Evolutionary conservation across 2,888 invertebrate genomes (phyloP), one percentile per base, ranked within the genome.

Genomic region (Amphipyra berbera): DNA sequence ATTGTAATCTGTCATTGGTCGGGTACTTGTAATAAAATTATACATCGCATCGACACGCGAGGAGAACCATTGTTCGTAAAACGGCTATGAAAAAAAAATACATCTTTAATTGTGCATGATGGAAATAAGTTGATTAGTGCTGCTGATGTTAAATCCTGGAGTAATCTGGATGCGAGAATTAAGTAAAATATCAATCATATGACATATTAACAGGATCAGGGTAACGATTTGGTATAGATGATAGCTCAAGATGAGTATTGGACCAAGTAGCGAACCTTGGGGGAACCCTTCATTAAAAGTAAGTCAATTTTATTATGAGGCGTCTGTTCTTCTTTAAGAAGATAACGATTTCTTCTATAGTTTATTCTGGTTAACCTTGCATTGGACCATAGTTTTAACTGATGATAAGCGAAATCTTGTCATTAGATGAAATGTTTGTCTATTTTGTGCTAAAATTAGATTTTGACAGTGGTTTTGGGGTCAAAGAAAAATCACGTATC

Each of bases 11-110:
- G 76, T 70, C 71, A 80, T 77, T 77, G 71, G 75, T 73, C 48
- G 52, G 62, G 72, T 77, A 79, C 79, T 77, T 78, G 79, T 70
- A 69, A 78, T 74, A 71, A 84, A 84, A 85, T 85, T 82, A 82
- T 80, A 81, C 77, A 81, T 75, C 77, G 75, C 76, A 71, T 55
- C 68, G 68, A 72, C 85, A 85, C 84, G 85, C 85, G 77, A 85
- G 53, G 58, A 63, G 58, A 70, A 42, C 82, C 73, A 85, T 84
- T 84, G 85, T 84, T 76, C 70, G 61, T 54, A 38, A 50, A 57
- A 56, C 55, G 53, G 48, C 48, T 54, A 49, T 58, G 69, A 73
- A 79, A 77, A 82, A 83, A 78, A 81, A 55, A 58, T 40, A 62
- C 70, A 57, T 63, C 73, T 78, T 78, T 84, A 82, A 84, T 82